Percentiles rank a stretch among this genome's conserved stretches.
Conservation (phyloP, 1,140 invertebrate species). For the Olivierus martensii region DNA sequence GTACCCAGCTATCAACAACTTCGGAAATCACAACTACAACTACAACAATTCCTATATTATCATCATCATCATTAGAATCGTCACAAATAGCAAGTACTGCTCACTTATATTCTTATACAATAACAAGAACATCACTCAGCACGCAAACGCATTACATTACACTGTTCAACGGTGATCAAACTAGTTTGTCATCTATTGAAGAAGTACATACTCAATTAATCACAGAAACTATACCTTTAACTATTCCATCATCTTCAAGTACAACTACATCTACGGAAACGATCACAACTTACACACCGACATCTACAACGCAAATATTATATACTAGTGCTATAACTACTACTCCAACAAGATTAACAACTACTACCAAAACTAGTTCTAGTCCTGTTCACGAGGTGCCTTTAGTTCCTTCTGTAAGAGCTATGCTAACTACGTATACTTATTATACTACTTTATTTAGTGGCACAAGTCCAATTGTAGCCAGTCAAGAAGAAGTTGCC, state of each 20-base stretch:
- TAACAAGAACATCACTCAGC: conserved; percentile 15
- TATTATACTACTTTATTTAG: conserved; percentile 23
- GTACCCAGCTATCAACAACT: background rate
- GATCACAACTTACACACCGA: background rate
- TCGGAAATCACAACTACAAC: background rate
- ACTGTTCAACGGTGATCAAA: conserved; percentile 18
- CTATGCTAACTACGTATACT: conserved; percentile 21
- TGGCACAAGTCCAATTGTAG: conserved; percentile 16
- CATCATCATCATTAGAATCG: background rate
- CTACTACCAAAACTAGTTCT: too few species aligned
- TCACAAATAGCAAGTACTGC: too few species aligned
- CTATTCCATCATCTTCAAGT: background rate
- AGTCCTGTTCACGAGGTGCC: too few species aligned
- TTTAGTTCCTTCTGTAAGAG: conserved; percentile 19
- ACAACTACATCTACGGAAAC: background rate
- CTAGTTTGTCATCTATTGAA: conserved; percentile 21
- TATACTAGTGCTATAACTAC: too few species aligned
- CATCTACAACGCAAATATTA: too few species aligned
- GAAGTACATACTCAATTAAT: conserved; percentile 19
- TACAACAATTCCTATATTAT: too few species aligned
- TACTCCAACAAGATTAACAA: too few species aligned
- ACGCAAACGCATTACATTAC: conserved; percentile 23
- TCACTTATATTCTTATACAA: background rate
- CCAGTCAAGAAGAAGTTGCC: conserved; percentile 18
- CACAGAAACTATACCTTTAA: conserved; percentile 4